Evolutionary conservation across 1,140 invertebrate genomes (phyloP), one percentile per base, ranked within the genome.

Genomic region (Bursaphelenchus mucronatus): DNA sequence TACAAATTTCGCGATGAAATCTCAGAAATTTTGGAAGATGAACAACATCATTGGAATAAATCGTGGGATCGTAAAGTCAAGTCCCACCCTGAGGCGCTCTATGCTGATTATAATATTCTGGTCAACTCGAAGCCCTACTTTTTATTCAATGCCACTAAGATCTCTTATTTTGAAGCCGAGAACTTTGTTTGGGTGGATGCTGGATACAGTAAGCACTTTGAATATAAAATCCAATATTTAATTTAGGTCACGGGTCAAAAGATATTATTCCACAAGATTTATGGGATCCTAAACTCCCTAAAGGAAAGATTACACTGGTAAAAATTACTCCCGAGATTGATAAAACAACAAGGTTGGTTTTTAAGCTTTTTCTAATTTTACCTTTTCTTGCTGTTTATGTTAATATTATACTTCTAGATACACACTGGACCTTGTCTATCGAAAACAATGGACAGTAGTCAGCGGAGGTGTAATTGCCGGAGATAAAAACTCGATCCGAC

Each of bases 71-170:
- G 30, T 50, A 43, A 41, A 17, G 66, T 77, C 41, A 56, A 63
- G 39, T 40, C n/a, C 21, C 71, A 76, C 70, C 75, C 73, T 19
- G 75, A 75, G 58, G 64, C 74, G 8, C 40, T 69, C 21, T 63
- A 58, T 58, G 44, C 75, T 9, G 75, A 75, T 41, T 75, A 75
- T 50, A 69, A 74, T 47, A 58, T 75, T 64, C 46, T 77, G 7
- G 75, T 77, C 53, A 75, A 75, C 53, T 75, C 73, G 10, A 75
- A 74, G 58, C 63, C 75, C 3, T 77, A 75, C 49, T 57, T 75
- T 47, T 55, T 75, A 19, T 45, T 61, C 21, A 75, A 75, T 57
- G 75, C 73, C 39, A 68, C 72, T n/a, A 46, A 63, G 57, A 73
- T 75, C 44, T 75, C 73, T n/a, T 47, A 39, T n/a, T 74, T 64